Evolutionary conservation across 2,113 vertebrate genomes (phyloP).

Genomic region (Saiga tatarica): DNA sequence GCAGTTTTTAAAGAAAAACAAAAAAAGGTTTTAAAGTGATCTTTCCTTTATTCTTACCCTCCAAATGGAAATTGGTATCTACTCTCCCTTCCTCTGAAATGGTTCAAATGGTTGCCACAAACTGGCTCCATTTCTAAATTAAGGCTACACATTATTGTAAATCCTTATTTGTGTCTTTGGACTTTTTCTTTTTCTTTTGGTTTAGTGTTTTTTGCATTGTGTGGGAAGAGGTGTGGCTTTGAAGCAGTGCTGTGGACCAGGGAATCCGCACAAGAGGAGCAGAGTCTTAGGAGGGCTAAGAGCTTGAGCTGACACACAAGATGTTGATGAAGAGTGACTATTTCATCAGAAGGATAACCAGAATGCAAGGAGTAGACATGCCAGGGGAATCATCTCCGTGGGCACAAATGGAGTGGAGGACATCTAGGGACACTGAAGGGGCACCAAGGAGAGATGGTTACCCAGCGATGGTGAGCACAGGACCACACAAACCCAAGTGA

Average conservation of each 20-base stretch:
- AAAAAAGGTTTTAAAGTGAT: neutral
- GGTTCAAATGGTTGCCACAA: neutral
- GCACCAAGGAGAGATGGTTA: too few species aligned
- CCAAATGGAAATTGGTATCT: neutral
- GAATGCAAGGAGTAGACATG: neutral
- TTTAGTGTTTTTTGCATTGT: neutral
- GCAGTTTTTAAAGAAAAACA: neutral
- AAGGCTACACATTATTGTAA: neutral
- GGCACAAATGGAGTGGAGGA: neutral
- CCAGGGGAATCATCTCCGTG: fast-evolving
- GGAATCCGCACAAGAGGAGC: neutral
- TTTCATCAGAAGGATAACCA: neutral
- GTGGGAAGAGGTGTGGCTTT: neutral
- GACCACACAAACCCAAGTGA: neutral
- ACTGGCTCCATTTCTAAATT: neutral
- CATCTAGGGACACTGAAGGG: neutral
- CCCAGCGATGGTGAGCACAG: fast-evolving
- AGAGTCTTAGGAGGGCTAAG: fast-evolving
- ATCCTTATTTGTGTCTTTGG: neutral
- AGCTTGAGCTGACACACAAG: too few species aligned
- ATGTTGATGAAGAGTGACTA: fast-evolving
- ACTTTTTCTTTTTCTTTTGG: neutral
- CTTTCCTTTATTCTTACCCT: neutral
- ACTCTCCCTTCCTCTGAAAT: neutral
- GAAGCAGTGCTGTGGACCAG: neutral